These are phyloP conservation scores for Microplitis mediator DNA, from an alignment of 1,140 invertebrate species.

Conservation along the genomic window DNA sequence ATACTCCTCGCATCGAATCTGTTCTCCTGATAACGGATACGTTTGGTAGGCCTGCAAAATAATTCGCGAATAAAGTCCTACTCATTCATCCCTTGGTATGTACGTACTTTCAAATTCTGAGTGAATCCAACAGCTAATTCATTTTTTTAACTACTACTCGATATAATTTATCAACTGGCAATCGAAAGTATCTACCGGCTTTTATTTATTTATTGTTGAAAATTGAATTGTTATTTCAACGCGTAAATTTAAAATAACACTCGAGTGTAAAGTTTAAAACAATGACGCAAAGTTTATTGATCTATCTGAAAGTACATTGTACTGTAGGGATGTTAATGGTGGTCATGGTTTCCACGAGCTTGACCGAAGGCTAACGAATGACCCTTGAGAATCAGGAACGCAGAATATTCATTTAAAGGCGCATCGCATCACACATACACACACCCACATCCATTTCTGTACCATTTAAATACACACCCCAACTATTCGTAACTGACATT, in stretches of 20 bases:
- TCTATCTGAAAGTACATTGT: not conserved
- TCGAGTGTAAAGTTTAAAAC: no score
- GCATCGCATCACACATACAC: not conserved
- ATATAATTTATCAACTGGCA: no score
- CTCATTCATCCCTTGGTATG: no score
- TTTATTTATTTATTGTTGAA: no score
- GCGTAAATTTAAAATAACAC: not conserved
- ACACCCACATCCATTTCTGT: not conserved
- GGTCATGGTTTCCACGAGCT: constrained; percentile 30
- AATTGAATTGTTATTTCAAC: no score
- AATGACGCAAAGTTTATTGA: no score
- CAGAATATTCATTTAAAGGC: constrained; percentile 39
- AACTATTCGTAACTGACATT: no score
- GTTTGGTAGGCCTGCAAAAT: constrained; percentile 61
- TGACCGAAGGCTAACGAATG: constrained; percentile 58
- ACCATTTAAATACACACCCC: not conserved
- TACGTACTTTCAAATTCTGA: no score
- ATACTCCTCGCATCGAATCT: constrained; percentile 31
- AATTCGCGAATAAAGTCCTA: constrained; percentile 21
- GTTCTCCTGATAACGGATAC: constrained; percentile 52
- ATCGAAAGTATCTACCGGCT: no score
- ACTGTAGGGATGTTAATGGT: constrained; percentile 15
- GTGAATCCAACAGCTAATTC: no score
- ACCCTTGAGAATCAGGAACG: constrained; percentile 57
- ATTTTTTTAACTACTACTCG: no score